Evolutionary conservation across 1,140 invertebrate species (phyloP), one percentile per base, ranked within the genome.

Genomic region (Telenomus remus): DNA sequence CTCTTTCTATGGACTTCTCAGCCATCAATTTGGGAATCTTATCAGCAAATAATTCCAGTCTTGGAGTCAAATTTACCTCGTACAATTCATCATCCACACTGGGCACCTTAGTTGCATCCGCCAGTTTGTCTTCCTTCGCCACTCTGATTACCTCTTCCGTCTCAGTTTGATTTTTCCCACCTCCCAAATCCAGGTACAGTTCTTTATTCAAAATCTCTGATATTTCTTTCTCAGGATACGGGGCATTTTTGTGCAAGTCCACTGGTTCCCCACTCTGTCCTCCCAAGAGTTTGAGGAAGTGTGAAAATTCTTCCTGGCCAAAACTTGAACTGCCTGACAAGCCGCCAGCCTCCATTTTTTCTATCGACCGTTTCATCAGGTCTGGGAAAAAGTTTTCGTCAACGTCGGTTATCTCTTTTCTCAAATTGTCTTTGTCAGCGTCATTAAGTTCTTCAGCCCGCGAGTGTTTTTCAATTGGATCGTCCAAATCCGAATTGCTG

Each of bases 361-460:
- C 84, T n/a, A 82, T 82, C 0, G 86, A 84, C 46, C 47, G 79
- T 27, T 79, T 82, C 10, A 87, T 54, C 14, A 87, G 69, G 76
- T 81, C 79, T 16, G 85, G 85, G 35, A 88, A 88, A 50, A 88
- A 88, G 48, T 86, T 82, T 49, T 88, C 85, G 37, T 88, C 87
- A 0, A 88, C 86, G n/a, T 88, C 87, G 0, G 82, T 88, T 15
- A 88, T 88, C 68, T 88, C 86, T 49, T 88, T 88, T 16, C 85
- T 81, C 4, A 88, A 39, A 71, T 79, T 87, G 5, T 86, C 84
- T 15, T 87, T 86, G 9, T 80, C 79, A 0, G 76, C 69, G 51
- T 77, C 82, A 19, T 79, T 81, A 0, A 57, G 13, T 19, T 87
- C 84, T 16, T 87, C 85, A 0, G 81, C 84, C 47, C 81, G 81